Evolutionary conservation across 1,140 invertebrate species (phyloP).

Genomic region (Hesperophylax magnus): DNA sequence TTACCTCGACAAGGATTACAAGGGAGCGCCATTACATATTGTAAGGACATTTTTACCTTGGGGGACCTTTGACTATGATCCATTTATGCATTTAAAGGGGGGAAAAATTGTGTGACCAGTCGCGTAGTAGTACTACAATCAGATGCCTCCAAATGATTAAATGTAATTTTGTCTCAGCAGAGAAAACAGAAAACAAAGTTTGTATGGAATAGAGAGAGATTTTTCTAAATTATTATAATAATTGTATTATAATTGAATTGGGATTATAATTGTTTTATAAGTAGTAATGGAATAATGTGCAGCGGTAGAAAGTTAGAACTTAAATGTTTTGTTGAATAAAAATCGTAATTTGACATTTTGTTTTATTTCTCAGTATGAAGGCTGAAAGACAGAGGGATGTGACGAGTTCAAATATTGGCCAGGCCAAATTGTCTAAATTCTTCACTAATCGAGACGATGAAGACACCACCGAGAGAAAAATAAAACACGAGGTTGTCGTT

Average conservation of each 20-base stretch:
- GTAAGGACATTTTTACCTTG: too few relatives aligned
- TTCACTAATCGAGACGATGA: conserved; percentile 1
- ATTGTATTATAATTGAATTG: too few relatives aligned
- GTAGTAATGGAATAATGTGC: background rate
- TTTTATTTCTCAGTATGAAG: conserved; percentile 40
- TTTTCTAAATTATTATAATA: too few relatives aligned
- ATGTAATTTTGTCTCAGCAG: background rate
- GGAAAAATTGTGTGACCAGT: too few relatives aligned
- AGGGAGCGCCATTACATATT: background rate
- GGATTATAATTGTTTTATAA: background rate
- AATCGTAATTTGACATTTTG: conserved; percentile 2
- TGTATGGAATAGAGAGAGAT: background rate
- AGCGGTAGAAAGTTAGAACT: background rate
- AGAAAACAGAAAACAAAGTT: background rate
- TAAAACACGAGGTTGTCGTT: background rate
- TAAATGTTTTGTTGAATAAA: conserved; percentile 24
- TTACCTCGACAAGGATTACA: too few relatives aligned
- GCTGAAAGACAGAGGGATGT: conserved; percentile 34
- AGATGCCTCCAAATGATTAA: background rate
- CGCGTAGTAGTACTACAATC: too few relatives aligned
- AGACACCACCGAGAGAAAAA: background rate
- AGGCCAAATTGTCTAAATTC: conserved; percentile 15
- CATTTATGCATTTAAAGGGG: background rate
- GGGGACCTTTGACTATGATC: too few relatives aligned
- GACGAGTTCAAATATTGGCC: background rate